Base-by-base conservation (phyloP, 2,797 vertebrate species). In the Orestias chungarensis region DNA sequence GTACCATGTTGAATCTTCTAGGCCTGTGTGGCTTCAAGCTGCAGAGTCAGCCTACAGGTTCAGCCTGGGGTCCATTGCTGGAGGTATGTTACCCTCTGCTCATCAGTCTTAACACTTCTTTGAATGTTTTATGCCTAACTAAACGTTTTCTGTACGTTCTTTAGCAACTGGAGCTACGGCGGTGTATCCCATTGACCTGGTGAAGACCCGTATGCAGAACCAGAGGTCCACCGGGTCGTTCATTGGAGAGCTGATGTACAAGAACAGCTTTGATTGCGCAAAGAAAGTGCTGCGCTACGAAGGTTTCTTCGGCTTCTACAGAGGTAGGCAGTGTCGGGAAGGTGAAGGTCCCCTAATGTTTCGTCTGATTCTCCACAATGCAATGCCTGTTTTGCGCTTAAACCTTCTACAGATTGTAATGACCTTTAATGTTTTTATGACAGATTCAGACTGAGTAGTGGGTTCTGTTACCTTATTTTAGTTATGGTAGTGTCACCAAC, bases 171-270 rank as follows among this genome's bases (percentile, higher is more conserved):
- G 98, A 57, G 98, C 98, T 6, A 99, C 98, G 0, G 98, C 98
- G 0, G 98, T 99, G 0, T 99, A 99, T 71, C 98, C 98, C 64
- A 99, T 99, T 35, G 98, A 99, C 88, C 88, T 99, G 92, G 98
- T 99, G 83, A 99, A 99, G 94, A 99, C 98, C 6, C 96, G 98
- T 0, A 99, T 99, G 98, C 98, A 99, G 90, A 99, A 99, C 91
- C 98, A 99, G 83, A 96, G 98, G 55, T 95, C 96, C 82, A 96
- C 94, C 0, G 96, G 97, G 23, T 97, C 97, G 20, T 97, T 99
- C 0, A 95, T 99, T 1, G 98, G 96, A 71, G 98, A 99, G 91
- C 75, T 99, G 91, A 97, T 99, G 98, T 99, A 99, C 88, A 99
- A 99, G 92, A 99, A 96, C 95, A 99, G 98, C 87, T 99, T 99